A percentile compares a stretch with the other conserved stretches of the same genome.
phyloP scores from a whole-genome alignment of 2,797 vertebrate genomes.

The Enteromius afrohamiltoni region DNA sequence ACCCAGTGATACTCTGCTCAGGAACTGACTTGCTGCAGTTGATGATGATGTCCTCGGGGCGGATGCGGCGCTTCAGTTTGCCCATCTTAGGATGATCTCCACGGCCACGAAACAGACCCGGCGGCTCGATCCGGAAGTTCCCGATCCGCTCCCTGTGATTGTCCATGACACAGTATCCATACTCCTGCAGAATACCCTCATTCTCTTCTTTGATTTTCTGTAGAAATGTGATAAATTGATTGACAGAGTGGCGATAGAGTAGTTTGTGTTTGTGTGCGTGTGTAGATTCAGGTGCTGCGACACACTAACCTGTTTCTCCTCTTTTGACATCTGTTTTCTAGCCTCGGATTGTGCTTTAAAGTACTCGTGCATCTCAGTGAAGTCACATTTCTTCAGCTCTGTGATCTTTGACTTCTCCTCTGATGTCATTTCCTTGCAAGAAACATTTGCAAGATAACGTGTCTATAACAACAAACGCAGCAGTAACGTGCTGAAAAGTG shows the following conservation, averaged over 20 bases:
- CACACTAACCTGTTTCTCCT: slow-evolving; percentile 87
- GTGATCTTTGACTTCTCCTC: slow-evolving; percentile 90
- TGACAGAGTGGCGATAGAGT: too few species aligned
- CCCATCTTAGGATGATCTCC: slow-evolving; percentile 99
- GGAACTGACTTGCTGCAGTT: slow-evolving; percentile 93
- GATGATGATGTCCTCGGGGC: slow-evolving; percentile 92
- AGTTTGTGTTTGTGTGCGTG: background rate
- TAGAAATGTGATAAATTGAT: background rate
- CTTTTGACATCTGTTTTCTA: slow-evolving; percentile 94
- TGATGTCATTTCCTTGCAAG: slow-evolving; percentile 89
- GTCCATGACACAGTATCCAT: slow-evolving; percentile 96
- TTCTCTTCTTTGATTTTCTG: slow-evolving; percentile 97
- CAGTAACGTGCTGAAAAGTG: slow-evolving; percentile 66
- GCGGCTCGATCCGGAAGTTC: slow-evolving; percentile 97
- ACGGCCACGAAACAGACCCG: slow-evolving; percentile 92
- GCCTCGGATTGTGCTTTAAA: slow-evolving; percentile 96
- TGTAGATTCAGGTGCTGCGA: background rate
- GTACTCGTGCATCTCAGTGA: slow-evolving; percentile 89
- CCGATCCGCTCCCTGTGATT: slow-evolving; percentile 96
- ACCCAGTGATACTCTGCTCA: background rate
- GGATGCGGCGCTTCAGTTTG: slow-evolving; percentile 94
- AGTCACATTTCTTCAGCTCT: slow-evolving; percentile 93
- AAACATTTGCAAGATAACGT: slow-evolving; percentile 53
- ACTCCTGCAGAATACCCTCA: slow-evolving; percentile 88
- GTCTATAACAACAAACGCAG: background rate